A percentile compares a stretch with the other conserved stretches of the same genome.
Conservation (phyloP, 2,888 invertebrate species). For the Drosophila mimetica region DNA sequence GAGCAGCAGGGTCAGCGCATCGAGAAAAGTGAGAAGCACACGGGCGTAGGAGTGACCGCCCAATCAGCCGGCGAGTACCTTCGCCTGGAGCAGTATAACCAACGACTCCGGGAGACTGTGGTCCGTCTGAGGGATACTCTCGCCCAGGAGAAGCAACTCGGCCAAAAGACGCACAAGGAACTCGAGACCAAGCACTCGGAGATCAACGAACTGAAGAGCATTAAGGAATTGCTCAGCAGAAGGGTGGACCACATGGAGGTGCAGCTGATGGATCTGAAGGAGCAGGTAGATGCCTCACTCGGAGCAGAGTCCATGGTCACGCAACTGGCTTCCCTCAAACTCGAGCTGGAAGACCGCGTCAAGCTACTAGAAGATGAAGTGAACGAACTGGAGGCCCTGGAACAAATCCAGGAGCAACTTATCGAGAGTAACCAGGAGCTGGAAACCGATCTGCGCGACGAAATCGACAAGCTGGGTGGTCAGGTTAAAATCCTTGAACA, state of each 20-base stretch:
- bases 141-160: conserved; percentile 96
- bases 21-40: conserved; percentile 64
- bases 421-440: conserved; percentile 96
- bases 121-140: conserved; percentile 96
- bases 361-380: conserved; percentile 95
- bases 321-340: conserved; percentile 95
- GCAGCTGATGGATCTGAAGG: conserved; percentile 95
- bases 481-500: conserved; percentile 92
- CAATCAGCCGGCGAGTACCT: conserved; percentile 85
- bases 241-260: conserved; percentile 92
- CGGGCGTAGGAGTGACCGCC: conserved; percentile 79
- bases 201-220: conserved; percentile 91
- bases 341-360: conserved; percentile 95
- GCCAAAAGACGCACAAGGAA: conserved; percentile 95
- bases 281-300: conserved; percentile 97
- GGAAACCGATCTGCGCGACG: conserved; percentile 96
- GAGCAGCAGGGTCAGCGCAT: conserved; percentile 75
- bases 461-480: conserved; percentile 94
- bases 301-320: conserved; percentile 99
- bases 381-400: conserved; percentile 93
- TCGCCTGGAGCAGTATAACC: conserved; percentile 97
- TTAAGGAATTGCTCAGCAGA: conserved; percentile 93
- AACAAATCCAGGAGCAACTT: conserved; percentile 98
- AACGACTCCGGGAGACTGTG: conserved; percentile 95
- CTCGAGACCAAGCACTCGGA: conserved; percentile 94